Evolutionary conservation across 1,140 invertebrate genomes (phyloP).

Genomic region (Dryas iulia): DNA sequence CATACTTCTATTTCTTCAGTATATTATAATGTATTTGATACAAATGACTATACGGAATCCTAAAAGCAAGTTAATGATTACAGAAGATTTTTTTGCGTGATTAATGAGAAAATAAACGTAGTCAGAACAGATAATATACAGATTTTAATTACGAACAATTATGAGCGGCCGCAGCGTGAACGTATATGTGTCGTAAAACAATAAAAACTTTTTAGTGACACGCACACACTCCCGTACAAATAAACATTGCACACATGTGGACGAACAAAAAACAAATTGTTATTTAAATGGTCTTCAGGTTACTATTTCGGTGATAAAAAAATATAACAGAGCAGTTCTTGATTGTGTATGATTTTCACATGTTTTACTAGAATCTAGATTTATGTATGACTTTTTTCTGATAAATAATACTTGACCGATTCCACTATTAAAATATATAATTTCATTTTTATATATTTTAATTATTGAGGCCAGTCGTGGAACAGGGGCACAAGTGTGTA

Average conservation of each 20-base stretch:
- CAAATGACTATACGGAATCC: neutral
- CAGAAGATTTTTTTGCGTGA: slow-evolving; percentile 3
- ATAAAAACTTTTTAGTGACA: slow-evolving; percentile 40
- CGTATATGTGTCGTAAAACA: slow-evolving; percentile 24
- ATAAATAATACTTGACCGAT: too few relatives aligned
- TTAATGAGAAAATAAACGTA: slow-evolving; percentile 1
- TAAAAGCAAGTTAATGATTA: neutral
- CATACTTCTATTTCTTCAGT: too few relatives aligned
- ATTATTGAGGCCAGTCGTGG: too few relatives aligned
- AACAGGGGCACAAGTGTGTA: too few relatives aligned
- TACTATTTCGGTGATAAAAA: slow-evolving; percentile 18
- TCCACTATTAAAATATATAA: too few relatives aligned
- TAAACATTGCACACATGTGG: slow-evolving; percentile 49
- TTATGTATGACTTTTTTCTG: neutral
- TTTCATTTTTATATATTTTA: too few relatives aligned
- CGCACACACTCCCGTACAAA: slow-evolving; percentile 46
- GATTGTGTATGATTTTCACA: neutral
- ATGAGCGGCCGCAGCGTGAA: slow-evolving; percentile 18
- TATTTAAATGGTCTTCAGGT: slow-evolving; percentile 16
- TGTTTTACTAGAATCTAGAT: neutral
- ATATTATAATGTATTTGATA: too few relatives aligned
- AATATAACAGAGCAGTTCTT: slow-evolving; percentile 1
- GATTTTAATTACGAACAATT: slow-evolving; percentile 27
- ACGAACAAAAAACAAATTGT: slow-evolving; percentile 19
- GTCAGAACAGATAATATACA: slow-evolving; percentile 20